phyloP scores from a whole-genome alignment of 2,888 invertebrate genomes.

The Dolomedes plantarius region DNA sequence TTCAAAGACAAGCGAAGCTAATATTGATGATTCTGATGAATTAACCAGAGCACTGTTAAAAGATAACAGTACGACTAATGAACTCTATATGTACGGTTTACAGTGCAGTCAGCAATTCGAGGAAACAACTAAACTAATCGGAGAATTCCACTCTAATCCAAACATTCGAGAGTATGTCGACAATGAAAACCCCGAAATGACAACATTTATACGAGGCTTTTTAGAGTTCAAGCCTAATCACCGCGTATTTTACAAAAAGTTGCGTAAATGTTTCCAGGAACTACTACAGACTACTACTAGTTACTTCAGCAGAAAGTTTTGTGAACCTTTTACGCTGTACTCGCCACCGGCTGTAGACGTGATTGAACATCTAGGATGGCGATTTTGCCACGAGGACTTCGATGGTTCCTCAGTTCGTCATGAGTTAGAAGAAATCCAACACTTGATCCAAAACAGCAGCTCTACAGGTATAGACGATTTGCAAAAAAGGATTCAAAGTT shows the following conservation, averaged over 20 bases:
- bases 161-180: not conserved
- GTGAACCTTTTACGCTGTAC: conserved; percentile 6
- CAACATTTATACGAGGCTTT: conserved; percentile 20
- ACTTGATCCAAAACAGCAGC: not conserved
- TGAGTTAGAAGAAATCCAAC: conserved; percentile 20
- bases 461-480: conserved; percentile 2
- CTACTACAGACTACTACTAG: not conserved
- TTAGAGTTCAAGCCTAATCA: conserved; percentile 17
- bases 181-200: not conserved
- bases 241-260: conserved; percentile 19
- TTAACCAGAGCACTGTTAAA: not conserved
- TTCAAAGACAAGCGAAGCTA: not conserved
- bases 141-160: conserved; percentile 21
- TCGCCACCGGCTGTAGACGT: not conserved
- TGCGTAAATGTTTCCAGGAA: conserved; percentile 8
- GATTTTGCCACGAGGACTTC: conserved; percentile 2
- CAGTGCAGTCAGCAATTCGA: conserved; percentile 33
- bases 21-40: conserved; percentile 1
- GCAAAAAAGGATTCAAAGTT: conserved; percentile 7
- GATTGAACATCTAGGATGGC: conserved; percentile 1
- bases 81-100: conserved; percentile 24
- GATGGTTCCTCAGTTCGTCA: not conserved
- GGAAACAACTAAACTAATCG: conserved; percentile 25
- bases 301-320: conserved; percentile 10
- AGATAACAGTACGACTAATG: conserved; percentile 20